Base-by-base conservation (phyloP, 2,113 vertebrate species). In the Ptyas mucosa region DNA sequence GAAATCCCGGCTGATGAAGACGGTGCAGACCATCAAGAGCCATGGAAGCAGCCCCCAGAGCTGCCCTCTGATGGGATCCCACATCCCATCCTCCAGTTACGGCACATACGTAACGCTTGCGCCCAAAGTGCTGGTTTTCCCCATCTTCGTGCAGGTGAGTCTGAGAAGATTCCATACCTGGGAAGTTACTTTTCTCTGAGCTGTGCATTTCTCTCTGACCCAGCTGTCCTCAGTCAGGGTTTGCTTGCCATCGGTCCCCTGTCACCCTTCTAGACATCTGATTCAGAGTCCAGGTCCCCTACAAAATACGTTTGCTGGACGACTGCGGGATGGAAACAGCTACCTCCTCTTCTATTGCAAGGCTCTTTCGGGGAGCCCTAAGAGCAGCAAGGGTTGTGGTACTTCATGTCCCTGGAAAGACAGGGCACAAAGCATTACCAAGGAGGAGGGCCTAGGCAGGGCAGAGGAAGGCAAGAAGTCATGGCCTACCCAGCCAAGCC, bases 91-190 rank as follows among this genome's bases (percentile, higher is more conserved):
- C 24, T 98, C 96, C 89, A 99, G 98, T 96, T 99, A 99, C 0
- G 98, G 99, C 96, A 98, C 98, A 24, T 99, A 99, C 0, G 98
- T 99, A 89, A 98, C 98, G 2, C 97, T 98, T 96, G 98, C 98
- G 1, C 99, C 99, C 93, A 99, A 99, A 85, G 98, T 99, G 93
- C 98, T 99, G 87, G 99, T 99, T 91, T 99, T 99, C 96, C 99
- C 99, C 0, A 97, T 99, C 93, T 99, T 99, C 21, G 99, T 99
- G 61, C 99, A 99, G 98, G 99, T 99, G 89, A 97, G 97, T 43
- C 43, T 75, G 0, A 14, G 54, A 54, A 88, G 51, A 18, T 3
- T 43, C 34, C 75, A 21, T 20, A 21, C 34, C 18, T 21, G 75
- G 34, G 75, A 20, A 21, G 75, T 9, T 9, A 9, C 87, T 34